A percentile compares a stretch with the other conserved stretches of the same genome.
Evolutionary conservation across 1,140 invertebrate species (phyloP).

Genomic region (Drosophila carrolli): DNA sequence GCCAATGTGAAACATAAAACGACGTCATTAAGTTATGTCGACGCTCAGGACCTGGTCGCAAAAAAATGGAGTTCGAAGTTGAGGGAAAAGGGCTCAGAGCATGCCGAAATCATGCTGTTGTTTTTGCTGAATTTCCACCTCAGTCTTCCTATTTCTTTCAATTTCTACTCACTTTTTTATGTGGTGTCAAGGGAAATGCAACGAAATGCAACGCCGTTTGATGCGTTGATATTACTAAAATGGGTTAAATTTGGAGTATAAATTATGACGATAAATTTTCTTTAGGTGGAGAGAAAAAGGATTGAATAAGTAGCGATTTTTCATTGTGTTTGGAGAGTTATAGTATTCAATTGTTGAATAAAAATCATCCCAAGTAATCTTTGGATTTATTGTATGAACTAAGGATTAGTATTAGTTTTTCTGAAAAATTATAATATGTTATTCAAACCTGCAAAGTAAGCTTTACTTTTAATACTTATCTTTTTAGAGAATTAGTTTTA

Average conservation of each 20-base stretch:
- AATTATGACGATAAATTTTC: neutral
- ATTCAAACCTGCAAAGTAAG: no score
- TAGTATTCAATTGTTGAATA: no score
- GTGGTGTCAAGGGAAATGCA: constrained; percentile 8
- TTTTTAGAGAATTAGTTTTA: neutral
- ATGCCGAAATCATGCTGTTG: constrained; percentile 15
- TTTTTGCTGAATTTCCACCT: constrained; percentile 22
- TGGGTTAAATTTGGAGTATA: constrained; percentile 8
- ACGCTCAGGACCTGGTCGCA: constrained; percentile 25
- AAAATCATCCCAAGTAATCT: no score
- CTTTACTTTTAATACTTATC: no score
- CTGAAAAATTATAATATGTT: no score
- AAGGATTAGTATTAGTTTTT: no score
- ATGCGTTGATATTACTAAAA: constrained; percentile 9
- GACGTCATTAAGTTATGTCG: constrained; percentile 79
- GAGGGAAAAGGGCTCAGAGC: neutral
- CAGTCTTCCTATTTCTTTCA: neutral
- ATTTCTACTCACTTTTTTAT: constrained; percentile 3
- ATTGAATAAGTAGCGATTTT: neutral
- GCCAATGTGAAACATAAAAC: constrained; percentile 78
- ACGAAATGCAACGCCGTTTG: constrained; percentile 10
- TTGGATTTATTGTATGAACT: no score
- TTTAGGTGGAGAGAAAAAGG: neutral
- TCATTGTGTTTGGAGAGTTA: neutral
- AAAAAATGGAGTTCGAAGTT: constrained; percentile 8